A percentile compares a stretch with the other conserved stretches of the same genome.
These are phyloP conservation scores for Cinclus cinclus DNA, from an alignment of 2,113 vertebrate species.

Conservation along the genomic window DNA sequence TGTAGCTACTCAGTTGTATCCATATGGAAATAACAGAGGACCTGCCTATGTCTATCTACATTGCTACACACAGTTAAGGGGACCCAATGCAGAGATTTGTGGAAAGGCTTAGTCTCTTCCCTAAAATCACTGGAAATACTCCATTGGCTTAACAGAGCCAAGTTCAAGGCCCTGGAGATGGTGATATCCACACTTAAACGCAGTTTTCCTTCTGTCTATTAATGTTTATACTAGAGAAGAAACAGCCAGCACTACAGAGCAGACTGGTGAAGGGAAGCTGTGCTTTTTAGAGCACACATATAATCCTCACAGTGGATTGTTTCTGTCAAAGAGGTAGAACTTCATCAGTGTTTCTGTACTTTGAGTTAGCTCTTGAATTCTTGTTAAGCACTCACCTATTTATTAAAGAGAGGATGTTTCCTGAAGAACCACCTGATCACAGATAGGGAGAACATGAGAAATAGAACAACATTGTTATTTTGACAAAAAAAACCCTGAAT, in stretches of 20 bases:
- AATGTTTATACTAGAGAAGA: not conserved
- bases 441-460: not conserved
- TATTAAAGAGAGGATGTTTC: constrained; percentile 65
- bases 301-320: not conserved
- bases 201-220: not conserved
- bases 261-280: not conserved
- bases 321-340: not conserved
- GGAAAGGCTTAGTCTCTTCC: not conserved
- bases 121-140: not conserved
- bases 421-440: constrained; percentile 74
- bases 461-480: not conserved
- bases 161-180: not conserved
- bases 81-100: not conserved
- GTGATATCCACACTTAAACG: not conserved
- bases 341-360: not conserved
- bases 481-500: not conserved
- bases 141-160: not conserved
- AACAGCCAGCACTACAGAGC: not conserved
- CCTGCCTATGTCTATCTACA: fast-evolving
- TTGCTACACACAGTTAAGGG: not conserved
- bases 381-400: constrained; percentile 65
- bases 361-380: not conserved
- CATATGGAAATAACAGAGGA: not conserved
- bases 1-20: not conserved
- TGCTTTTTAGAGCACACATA: not conserved